Evolutionary conservation across 2,113 vertebrate genomes (phyloP).

Genomic region (Lasiurus borealis): DNA sequence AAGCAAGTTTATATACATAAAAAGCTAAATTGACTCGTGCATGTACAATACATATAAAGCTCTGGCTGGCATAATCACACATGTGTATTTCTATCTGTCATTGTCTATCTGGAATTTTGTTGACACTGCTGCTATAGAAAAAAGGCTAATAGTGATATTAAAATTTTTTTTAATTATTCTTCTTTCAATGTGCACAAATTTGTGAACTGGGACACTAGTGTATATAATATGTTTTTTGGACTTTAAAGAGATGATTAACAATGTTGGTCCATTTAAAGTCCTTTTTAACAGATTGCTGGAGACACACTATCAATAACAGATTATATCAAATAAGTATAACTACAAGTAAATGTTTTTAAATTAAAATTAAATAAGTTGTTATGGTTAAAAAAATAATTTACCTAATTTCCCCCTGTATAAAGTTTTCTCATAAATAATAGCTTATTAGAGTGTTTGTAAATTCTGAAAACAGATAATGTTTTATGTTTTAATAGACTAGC

Average conservation of each 20-base stretch:
- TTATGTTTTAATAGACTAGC: neutral
- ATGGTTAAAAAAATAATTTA: conserved; percentile 9
- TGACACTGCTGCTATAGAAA: no score
- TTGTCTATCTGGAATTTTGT: no score
- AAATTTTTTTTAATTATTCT: no score
- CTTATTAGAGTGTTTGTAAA: neutral
- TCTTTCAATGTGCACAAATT: no score
- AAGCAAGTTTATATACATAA: no score
- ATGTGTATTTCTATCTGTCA: no score
- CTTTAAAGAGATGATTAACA: conserved; percentile 6
- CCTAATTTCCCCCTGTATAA: neutral
- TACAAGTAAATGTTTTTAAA: conserved; percentile 14
- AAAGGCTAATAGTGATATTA: no score
- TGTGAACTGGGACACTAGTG: neutral
- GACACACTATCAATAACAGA: neutral
- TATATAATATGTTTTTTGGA: neutral
- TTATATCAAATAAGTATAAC: conserved; percentile 26
- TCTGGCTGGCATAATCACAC: no score
- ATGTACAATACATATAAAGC: no score
- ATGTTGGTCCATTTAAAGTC: neutral
- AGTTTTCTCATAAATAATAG: neutral
- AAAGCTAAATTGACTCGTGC: no score
- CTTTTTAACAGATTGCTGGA: neutral
- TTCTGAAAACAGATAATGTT: neutral
- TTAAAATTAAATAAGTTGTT: neutral